Evolutionary conservation across 2,888 invertebrate genomes (phyloP), one percentile per base, ranked within the genome.

Genomic region (Synanthedon andrenaeformis): DNA sequence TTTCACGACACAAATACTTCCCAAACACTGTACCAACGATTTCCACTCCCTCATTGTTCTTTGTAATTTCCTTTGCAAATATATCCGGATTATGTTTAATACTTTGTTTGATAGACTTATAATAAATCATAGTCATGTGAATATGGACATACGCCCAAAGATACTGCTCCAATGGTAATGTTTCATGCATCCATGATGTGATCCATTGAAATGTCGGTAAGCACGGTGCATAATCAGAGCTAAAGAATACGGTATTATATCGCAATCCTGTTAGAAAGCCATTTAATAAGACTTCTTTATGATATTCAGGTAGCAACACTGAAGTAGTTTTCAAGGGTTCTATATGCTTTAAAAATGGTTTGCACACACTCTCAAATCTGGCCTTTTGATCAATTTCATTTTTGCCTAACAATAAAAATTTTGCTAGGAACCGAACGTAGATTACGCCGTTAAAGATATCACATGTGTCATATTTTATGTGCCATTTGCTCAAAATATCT

Each of bases 101-200:
- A 23, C 67, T 60, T 49, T 73, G 66, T 42, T 69, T 65, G 6
- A 81, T 61, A 1, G 78, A 60, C 57, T 74, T 78, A 51, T 59
- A 74, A 57, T 72, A 82, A 19, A 77, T 57, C 72, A 78, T 78
- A 0, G 66, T 76, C 13, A 76, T 58, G 58, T 80, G 75, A 51
- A 80, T 56, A 4, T 59, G 52, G 0, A 65, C 66, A 55, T 74
- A 76, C 23, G 52, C 58, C 0, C 59, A 52, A 35, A 80, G 76
- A 55, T 74, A 57, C 54, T 63, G 54, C 42, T 77, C 72, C 41
- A 72, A 61, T 0, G 75, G 70, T 51, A 80, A 56, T 17, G 72
- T 54, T 6, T 55, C 64, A 6, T 66, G 65, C 60, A 72, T 59
- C 60, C 72, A 72, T 41, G 53, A 55, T 2, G 66, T 56, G 14